A percentile compares a stretch with the other conserved stretches of the same genome.
These are phyloP conservation scores for Diplogasteroides magnus DNA, from an alignment of 1,140 invertebrate species.

Conservation along the genomic window DNA sequence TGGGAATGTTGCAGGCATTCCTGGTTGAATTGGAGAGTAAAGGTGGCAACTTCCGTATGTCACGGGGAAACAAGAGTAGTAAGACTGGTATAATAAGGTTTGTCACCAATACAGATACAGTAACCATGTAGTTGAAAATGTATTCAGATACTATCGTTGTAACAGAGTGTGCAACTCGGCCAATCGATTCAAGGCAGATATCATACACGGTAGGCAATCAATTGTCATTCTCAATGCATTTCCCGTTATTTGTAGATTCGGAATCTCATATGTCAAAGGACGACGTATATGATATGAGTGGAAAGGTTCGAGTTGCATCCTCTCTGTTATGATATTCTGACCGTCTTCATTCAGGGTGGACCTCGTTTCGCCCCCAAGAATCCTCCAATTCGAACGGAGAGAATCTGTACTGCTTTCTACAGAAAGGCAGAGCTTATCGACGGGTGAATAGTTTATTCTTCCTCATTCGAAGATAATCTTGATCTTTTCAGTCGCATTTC, in stretches of 20 bases:
- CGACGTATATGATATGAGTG: conserved; percentile 2
- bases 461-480: neutral
- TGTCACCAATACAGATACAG: no score
- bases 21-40: conserved; percentile 25
- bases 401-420: conserved; percentile 25
- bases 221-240: no score
- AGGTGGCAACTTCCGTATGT: conserved; percentile 28
- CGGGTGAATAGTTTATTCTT: conserved; percentile 4
- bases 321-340: neutral
- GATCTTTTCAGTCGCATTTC: conserved; percentile 19
- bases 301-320: neutral
- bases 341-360: conserved; percentile 8
- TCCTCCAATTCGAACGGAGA: conserved; percentile 19
- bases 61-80: conserved; percentile 24
- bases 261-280: neutral
- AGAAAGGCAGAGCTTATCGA: conserved; percentile 17
- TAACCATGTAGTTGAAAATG: conserved; percentile 13
- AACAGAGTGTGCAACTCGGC: conserved; percentile 16
- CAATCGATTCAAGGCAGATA: conserved; percentile 12
- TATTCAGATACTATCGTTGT: conserved; percentile 24
- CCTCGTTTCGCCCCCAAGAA: conserved; percentile 6
- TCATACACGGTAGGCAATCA: conserved; percentile 9
- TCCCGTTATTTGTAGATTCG: neutral
- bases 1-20: conserved; percentile 6
- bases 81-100: neutral